phyloP scores from a whole-genome alignment of 2,888 invertebrate species.

The Ormyrus thymus region DNA sequence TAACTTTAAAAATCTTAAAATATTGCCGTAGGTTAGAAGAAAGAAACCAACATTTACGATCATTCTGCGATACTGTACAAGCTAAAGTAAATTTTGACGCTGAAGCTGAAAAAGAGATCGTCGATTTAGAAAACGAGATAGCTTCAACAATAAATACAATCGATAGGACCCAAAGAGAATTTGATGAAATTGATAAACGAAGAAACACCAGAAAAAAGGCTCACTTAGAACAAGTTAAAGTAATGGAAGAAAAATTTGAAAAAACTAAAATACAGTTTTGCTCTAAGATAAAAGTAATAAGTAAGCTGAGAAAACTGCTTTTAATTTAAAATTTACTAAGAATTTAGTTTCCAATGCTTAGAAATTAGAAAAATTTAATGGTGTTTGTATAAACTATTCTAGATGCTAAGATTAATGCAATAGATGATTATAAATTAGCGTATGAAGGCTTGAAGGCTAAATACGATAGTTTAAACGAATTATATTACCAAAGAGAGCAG shows the following conservation, averaged over 20 bases:
- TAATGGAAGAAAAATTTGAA: constrained; percentile 60
- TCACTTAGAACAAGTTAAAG: constrained; percentile 59
- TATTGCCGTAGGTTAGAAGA: constrained; percentile 59
- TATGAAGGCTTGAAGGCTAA: constrained; percentile 62
- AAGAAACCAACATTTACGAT: constrained; percentile 60
- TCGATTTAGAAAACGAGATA: constrained; percentile 60
- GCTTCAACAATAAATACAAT: constrained; percentile 58
- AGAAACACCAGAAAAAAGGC: constrained; percentile 57
- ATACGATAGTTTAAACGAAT: constrained; percentile 56
- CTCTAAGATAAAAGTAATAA: constrained; percentile 65
- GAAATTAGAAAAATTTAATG: not conserved
- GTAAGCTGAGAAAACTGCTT: constrained; percentile 57
- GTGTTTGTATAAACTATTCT: not conserved
- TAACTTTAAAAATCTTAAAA: no score
- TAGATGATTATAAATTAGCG: constrained; percentile 66
- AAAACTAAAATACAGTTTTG: constrained; percentile 59
- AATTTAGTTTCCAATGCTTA: not conserved
- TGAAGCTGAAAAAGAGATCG: constrained; percentile 61
- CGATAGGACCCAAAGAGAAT: constrained; percentile 54
- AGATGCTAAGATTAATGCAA: constrained; percentile 67
- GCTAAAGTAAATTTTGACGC: constrained; percentile 54
- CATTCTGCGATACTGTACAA: constrained; percentile 42
- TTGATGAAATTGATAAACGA: constrained; percentile 50
- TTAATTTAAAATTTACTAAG: not conserved
- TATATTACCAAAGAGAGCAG: constrained; percentile 59